Evolutionary conservation across 2,888 invertebrate species (phyloP), one percentile per base, ranked within the genome.

Genomic region (Xestoiulus laeticollis): DNA sequence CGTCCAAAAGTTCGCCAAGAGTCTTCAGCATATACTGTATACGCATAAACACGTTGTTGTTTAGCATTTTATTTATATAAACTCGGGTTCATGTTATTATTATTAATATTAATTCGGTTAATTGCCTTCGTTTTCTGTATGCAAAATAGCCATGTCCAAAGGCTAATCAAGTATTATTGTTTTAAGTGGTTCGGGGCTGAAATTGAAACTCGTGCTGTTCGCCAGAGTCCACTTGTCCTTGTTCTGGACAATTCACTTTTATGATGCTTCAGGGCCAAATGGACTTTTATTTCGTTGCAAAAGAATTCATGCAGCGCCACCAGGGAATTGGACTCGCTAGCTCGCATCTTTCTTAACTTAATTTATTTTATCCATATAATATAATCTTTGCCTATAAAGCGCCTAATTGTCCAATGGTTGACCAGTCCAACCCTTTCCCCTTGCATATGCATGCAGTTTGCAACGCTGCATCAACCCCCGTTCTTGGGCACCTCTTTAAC

Each of bases 181-280:
- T 78, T 78, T 78, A 78, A 78, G 78, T 78, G 78, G 78, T 78
- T 78, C 78, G 78, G 78, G 78, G 78, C 78, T 26, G 78, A 78
- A 78, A 78, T 78, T 78, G 78, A 78, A 78, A 78, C 78, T 78
- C 78, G 30, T n/a, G 78, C 30, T 78, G 78, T 30, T 78, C 78
- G 78, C 78, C 78, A 78, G 78, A 78, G 78, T 78, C 78, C 78
- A 78, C 30, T 78, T 78, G 30, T 78, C 30, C 78, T 78, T 78
- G 78, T 78, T 32, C 43, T 85, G 85, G 44, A 38, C 85, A 85
- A 85, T 85, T 85, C 85, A 85, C 43, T 85, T 85, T 85, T 85
- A 85, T 85, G 85, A 8, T 22, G 44, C 85, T 85, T 85, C 44
- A 85, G 85, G 85, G 85, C 43, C 43, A 32, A 43, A n/a, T 85